Percentiles rank a stretch among this genome's conserved stretches.
Conservation (phyloP, 2,797 vertebrate genomes). For the Gastrophryne carolinensis region DNA sequence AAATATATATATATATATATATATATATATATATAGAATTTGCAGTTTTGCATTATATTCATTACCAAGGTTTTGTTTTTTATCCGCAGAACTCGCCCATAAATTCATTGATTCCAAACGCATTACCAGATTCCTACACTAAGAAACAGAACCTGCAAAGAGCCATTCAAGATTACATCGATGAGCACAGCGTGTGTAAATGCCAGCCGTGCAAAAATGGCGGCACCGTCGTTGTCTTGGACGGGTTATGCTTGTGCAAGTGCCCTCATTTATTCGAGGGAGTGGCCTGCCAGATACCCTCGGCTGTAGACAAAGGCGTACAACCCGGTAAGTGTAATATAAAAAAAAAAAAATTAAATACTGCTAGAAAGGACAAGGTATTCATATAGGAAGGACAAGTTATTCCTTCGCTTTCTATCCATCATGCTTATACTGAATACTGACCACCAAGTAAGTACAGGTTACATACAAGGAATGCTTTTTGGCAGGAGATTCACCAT, state of each 20-base stretch:
- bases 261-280: conserved; percentile 74
- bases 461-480: too few species aligned
- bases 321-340: too few species aligned
- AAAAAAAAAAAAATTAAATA: too few species aligned
- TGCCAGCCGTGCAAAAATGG: conserved; percentile 86
- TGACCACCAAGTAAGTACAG: too few species aligned
- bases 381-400: too few species aligned
- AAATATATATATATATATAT: too few species aligned
- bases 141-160: conserved; percentile 76
- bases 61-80: neutral
- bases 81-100: conserved; percentile 78
- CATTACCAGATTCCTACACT: conserved; percentile 64
- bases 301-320: too few species aligned
- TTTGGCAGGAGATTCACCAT: too few species aligned
- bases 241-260: conserved; percentile 80
- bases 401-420: neutral
- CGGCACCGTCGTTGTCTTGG: conserved; percentile 74
- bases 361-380: too few species aligned
- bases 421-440: neutral
- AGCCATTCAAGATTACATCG: conserved; percentile 76
- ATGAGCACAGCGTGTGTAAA: conserved; percentile 80
- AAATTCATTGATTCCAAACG: conserved; percentile 75
- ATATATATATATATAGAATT: too few species aligned
- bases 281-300: conserved; percentile 75
- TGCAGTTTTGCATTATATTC: too few species aligned